Evolutionary conservation across 2,888 invertebrate species (phyloP).

Genomic region (Aquatica leii): DNA sequence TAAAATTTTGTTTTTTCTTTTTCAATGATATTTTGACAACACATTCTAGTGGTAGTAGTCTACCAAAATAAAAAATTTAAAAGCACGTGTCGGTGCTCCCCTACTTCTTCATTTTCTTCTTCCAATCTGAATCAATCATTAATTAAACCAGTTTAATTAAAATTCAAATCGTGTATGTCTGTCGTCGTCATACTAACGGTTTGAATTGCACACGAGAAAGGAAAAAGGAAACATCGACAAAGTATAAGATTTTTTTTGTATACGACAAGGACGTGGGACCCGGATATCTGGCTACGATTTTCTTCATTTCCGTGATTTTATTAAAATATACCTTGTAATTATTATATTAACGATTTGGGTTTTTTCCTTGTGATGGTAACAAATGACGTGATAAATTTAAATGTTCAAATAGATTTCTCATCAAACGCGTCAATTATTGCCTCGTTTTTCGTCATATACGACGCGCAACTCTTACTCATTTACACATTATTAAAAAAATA

Average conservation of each 20-base stretch:
- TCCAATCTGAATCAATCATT: constrained; percentile 18
- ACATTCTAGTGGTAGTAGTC: constrained; percentile 1
- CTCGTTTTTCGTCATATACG: no score
- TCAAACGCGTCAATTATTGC: no score
- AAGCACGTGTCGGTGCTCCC: constrained; percentile 28
- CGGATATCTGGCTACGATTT: constrained; percentile 36
- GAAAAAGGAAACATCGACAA: constrained; percentile 26
- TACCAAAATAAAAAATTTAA: constrained; percentile 31
- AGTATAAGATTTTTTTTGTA: constrained; percentile 26
- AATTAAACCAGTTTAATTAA: constrained; percentile 32
- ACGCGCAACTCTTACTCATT: no score
- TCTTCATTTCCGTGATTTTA: constrained; percentile 37
- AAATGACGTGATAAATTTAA: no score
- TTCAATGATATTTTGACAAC: background rate
- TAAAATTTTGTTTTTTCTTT: background rate
- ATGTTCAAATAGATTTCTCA: no score
- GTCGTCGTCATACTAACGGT: constrained; percentile 27
- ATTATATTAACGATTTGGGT: background rate
- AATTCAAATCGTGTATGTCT: constrained; percentile 22
- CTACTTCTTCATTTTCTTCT: constrained; percentile 17
- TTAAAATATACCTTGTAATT: constrained; percentile 15
- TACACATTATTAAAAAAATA: no score
- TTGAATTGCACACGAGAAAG: constrained; percentile 21
- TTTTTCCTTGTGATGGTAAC: background rate
- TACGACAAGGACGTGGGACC: constrained; percentile 38